Conservation (phyloP, 1,140 invertebrate species). For the Drosophila chauvacae region DNA sequence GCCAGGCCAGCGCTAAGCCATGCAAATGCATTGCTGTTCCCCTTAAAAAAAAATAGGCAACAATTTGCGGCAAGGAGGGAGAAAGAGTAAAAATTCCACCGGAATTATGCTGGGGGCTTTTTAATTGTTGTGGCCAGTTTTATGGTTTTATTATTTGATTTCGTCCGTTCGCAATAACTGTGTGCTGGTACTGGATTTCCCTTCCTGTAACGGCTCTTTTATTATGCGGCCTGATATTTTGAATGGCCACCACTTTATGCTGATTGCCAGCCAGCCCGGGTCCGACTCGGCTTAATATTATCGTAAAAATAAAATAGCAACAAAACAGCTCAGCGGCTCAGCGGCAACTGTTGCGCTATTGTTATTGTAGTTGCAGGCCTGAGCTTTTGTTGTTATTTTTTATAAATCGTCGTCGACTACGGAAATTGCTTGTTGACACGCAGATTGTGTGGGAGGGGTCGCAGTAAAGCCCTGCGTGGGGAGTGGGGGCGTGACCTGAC, state of each 20-base stretch:
- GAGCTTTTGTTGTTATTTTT: constrained; percentile 43
- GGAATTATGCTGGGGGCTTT: constrained; percentile 60
- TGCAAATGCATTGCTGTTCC: constrained; percentile 58
- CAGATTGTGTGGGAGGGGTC: constrained; percentile 36
- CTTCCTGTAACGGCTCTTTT: constrained; percentile 59
- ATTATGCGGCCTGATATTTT: constrained; percentile 80
- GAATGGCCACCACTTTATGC: constrained; percentile 80
- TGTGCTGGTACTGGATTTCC: background rate
- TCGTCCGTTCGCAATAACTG: constrained; percentile 30
- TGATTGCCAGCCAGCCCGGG: constrained; percentile 65
- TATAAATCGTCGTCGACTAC: constrained; percentile 56
- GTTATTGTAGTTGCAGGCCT: constrained; percentile 17
- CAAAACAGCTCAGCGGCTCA: constrained; percentile 26
- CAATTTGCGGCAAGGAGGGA: constrained; percentile 1
- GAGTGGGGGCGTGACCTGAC: constrained; percentile 47
- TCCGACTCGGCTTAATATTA: constrained; percentile 71
- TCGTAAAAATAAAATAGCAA: constrained; percentile 75
- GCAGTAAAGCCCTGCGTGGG: background rate
- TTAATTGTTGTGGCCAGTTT: constrained; percentile 76
- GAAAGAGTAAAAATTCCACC: constrained; percentile 15
- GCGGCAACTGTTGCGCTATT: constrained; percentile 65
- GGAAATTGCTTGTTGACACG: constrained; percentile 82
- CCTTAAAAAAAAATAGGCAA: constrained; percentile 56
- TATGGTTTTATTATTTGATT: constrained; percentile 81
- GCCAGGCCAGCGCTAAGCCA: constrained; percentile 43